phyloP scores from a whole-genome alignment of 2,797 vertebrate species.

The Arrhamphus sclerolepis region DNA sequence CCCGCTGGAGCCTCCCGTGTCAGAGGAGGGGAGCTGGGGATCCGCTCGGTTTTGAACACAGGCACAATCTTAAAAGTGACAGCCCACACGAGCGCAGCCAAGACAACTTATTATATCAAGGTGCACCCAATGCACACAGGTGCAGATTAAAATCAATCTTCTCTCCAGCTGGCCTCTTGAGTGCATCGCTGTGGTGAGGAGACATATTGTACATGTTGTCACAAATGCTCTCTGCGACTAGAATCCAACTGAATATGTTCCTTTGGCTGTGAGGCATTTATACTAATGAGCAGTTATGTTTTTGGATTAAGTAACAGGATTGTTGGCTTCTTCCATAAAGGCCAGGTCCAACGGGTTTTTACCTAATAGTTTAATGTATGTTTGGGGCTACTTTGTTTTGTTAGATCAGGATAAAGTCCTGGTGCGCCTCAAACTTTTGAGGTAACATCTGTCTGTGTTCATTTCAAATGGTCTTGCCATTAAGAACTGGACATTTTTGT shows the following conservation, averaged over 20 bases:
- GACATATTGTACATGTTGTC: constrained; percentile 10
- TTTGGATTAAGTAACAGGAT: background rate
- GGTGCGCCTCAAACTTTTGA: too few species aligned
- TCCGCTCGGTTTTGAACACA: constrained; percentile 37
- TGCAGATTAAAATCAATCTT: constrained; percentile 42
- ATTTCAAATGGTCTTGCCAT: too few species aligned
- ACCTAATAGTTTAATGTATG: too few species aligned
- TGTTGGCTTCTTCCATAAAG: too few species aligned
- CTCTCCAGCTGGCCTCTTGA: constrained; percentile 27
- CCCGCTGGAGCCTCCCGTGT: constrained; percentile 44
- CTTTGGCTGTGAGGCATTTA: constrained; percentile 16
- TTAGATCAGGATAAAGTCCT: too few species aligned
- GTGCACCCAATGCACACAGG: constrained; percentile 17
- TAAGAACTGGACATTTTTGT: too few species aligned
- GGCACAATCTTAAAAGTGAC: constrained; percentile 34
- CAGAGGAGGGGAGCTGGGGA: constrained; percentile 37
- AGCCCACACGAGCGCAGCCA: constrained; percentile 22
- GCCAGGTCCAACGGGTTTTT: too few species aligned
- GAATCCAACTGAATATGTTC: constrained; percentile 22
- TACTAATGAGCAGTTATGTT: background rate
- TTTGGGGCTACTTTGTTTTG: too few species aligned
- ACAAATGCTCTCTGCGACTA: constrained; percentile 8
- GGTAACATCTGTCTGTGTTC: too few species aligned
- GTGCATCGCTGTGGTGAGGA: constrained; percentile 7
- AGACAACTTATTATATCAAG: constrained; percentile 43